Evolutionary conservation across 2,797 vertebrate genomes (phyloP), one percentile per base, ranked within the genome.

Genomic region (Phoxinus dragarum): DNA sequence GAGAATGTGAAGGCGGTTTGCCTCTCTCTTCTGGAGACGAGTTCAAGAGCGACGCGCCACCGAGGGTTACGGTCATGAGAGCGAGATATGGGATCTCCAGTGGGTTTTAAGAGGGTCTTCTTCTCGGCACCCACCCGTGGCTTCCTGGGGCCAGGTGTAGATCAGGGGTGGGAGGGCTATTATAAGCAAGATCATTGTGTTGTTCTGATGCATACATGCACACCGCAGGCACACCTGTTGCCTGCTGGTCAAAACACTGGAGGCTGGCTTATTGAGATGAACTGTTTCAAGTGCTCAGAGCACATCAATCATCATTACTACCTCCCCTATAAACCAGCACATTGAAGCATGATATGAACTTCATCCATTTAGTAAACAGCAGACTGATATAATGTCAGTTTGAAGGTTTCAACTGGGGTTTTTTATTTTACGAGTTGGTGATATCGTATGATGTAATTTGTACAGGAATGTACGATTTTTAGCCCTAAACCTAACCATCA

Each of bases 81-180:
- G 73, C 11, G 38, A 89, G 89, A 85, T 80, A 88, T 89, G 82
- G 84, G 80, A 75, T 75, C 66, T 72, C 56, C 66, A 75, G 9
- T 68, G 81, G 59, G 49, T 75, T 75, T 84, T 74, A 81, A 80
- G 59, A 72, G 71, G 64, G 23, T 77, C 79, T 74, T 40, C 67
- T 80, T 66, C 14, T 47, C 10, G 11, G 38, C 80, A 78, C 52
- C 80, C 61, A 78, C 80, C 85, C 73, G 34, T 77, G 84, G 61
- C 80, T 84, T 77, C 73, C 52, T 64, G 38, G 52, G 56, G 56
- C 82, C 90, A 90, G 91, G 86, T 92, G 91, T 82, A 86, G 75
- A 81, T 67, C 47, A 74, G 23, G 61, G 74, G 74, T 38, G 69
- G 86, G 47, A 47, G 44, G 86, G 80, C 72, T 87, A 86, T 82